Evolutionary conservation across 2,888 invertebrate genomes (phyloP).

Genomic region (Rutpela maculata): DNA sequence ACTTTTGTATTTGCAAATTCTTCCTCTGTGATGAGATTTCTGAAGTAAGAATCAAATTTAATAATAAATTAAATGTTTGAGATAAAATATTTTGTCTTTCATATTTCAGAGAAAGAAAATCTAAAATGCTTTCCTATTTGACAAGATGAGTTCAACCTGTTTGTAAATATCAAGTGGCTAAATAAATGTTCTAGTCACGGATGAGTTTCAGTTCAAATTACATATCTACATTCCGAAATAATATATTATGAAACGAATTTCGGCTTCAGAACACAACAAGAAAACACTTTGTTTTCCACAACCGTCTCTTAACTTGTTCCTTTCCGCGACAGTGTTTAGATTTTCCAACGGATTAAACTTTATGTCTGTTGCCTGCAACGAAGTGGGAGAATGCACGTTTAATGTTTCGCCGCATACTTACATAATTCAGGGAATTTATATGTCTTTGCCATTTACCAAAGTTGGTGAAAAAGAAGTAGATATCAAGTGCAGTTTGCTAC

Average conservation of each 20-base stretch:
- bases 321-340: constrained; percentile 48
- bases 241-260: constrained; percentile 33
- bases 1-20: no score
- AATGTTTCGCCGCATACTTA: constrained; percentile 50
- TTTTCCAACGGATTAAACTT: constrained; percentile 59
- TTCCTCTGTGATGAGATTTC: no score
- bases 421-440: constrained; percentile 47
- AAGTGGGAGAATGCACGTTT: constrained; percentile 45
- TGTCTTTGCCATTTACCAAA: constrained; percentile 43
- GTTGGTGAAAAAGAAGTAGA: constrained; percentile 38
- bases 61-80: no score
- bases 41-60: no score
- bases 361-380: constrained; percentile 49
- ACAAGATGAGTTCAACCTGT: no score
- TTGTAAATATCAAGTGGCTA: not conserved
- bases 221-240: constrained; percentile 36
- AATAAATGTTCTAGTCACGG: not conserved
- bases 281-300: constrained; percentile 40
- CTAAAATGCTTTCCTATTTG: no score
- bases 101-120: no score
- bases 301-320: constrained; percentile 43
- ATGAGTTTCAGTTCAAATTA: constrained; percentile 9
- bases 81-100: not conserved
- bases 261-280: constrained; percentile 39
- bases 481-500: constrained; percentile 29